Evolutionary conservation across 2,113 vertebrate species (phyloP).

Genomic region (Gymnocephalus cernua): DNA sequence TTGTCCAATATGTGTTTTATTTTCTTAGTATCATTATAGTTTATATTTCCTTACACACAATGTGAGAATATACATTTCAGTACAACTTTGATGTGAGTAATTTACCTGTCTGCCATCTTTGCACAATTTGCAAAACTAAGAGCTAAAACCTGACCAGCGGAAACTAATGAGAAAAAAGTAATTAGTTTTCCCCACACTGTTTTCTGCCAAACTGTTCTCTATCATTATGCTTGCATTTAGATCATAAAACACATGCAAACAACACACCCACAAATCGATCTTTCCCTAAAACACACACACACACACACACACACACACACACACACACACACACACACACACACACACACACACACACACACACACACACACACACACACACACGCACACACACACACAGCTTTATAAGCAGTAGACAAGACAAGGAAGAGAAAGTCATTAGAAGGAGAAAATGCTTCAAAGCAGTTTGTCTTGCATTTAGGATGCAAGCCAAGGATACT

Average conservation of each 20-base stretch:
- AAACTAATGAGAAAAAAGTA: slow-evolving; percentile 37
- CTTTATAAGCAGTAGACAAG: slow-evolving; percentile 56
- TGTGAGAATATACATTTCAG: not conserved
- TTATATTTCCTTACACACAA: not conserved
- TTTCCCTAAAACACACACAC: slow-evolving; percentile 15
- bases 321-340: slow-evolving; percentile 14
- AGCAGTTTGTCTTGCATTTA: slow-evolving; percentile 63
- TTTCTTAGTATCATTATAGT: not conserved
- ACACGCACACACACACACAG: not conserved
- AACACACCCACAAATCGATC: slow-evolving; percentile 29
- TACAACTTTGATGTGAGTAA: slow-evolving; percentile 5
- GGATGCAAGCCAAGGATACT: slow-evolving; percentile 53
- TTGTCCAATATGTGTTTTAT: not conserved
- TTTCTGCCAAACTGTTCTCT: slow-evolving; percentile 20
- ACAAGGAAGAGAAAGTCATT: slow-evolving; percentile 58
- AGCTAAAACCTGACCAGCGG: slow-evolving; percentile 16
- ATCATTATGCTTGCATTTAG: slow-evolving; percentile 45
- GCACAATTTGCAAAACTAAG: slow-evolving; percentile 1
- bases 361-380: not conserved
- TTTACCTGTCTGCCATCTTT: slow-evolving; percentile 6
- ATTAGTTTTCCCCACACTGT: slow-evolving; percentile 16
- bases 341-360: slow-evolving; percentile 15
- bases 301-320: slow-evolving; percentile 3
- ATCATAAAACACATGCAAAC: slow-evolving; percentile 50
- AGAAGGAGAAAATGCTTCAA: slow-evolving; percentile 61